Conservation (phyloP, 2,888 invertebrate species). For the Mimachlamys varia region DNA sequence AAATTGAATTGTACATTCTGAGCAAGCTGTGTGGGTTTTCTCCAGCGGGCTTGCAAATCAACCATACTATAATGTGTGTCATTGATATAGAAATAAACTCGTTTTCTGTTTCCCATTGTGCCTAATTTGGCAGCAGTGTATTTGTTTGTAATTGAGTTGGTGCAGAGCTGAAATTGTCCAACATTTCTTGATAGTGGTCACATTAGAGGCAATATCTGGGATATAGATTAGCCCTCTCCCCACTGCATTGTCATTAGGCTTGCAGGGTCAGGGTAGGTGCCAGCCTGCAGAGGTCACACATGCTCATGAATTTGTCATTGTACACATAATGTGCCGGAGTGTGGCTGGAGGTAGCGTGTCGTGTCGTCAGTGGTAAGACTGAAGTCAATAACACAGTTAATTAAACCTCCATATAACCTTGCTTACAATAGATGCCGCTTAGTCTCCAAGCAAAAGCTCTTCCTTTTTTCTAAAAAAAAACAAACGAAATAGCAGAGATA, state of each 20-base stretch:
- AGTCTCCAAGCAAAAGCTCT: background rate
- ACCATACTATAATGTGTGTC: no score
- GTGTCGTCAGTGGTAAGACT: background rate
- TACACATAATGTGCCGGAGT: background rate
- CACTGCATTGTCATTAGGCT: background rate
- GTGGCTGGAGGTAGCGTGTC: background rate
- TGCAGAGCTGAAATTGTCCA: background rate
- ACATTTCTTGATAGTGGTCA: background rate
- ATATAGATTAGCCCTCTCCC: background rate
- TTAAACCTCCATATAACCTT: background rate
- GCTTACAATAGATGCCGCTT: background rate
- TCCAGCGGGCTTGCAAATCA: no score
- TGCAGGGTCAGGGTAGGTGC: background rate
- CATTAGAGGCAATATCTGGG: background rate
- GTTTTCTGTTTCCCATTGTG: background rate
- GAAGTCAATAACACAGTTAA: background rate
- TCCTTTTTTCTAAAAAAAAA: background rate
- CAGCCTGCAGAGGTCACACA: background rate
- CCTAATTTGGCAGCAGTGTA: background rate
- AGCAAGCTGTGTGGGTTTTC: no score
- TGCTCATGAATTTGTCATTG: slow-evolving; percentile 21
- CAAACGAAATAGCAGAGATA: background rate
- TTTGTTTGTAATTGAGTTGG: background rate
- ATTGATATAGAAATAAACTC: background rate
- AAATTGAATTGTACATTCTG: no score